Evolutionary conservation across 2,797 vertebrate genomes (phyloP).

Genomic region (Rhabdomys pumilio): DNA sequence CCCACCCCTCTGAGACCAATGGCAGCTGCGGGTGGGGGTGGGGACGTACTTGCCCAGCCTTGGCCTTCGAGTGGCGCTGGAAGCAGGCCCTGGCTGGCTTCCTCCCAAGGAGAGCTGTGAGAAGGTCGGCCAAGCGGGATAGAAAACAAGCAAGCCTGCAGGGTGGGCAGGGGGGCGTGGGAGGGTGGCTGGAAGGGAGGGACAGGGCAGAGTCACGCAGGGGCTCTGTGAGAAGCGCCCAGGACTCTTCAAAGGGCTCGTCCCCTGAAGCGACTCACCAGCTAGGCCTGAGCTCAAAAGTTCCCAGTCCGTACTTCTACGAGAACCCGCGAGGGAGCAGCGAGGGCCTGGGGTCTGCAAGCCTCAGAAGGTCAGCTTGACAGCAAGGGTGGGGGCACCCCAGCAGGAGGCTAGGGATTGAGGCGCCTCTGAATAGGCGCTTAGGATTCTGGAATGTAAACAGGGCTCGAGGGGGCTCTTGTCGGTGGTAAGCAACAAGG

Average conservation of each 20-base stretch:
- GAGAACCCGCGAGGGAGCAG: neutral
- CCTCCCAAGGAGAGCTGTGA: constrained; percentile 70
- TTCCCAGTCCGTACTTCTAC: neutral
- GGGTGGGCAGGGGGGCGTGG: constrained; percentile 27
- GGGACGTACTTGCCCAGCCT: constrained; percentile 47
- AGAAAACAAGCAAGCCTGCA: constrained; percentile 64
- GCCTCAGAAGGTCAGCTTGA: constrained; percentile 49
- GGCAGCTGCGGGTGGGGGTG: neutral
- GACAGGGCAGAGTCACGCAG: neutral
- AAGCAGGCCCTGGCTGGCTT: constrained; percentile 66
- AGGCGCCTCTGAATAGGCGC: neutral
- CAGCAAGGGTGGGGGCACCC: neutral
- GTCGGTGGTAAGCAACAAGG: neutral
- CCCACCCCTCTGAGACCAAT: constrained; percentile 2
- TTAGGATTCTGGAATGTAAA: neutral
- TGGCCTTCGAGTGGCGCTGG: constrained; percentile 64
- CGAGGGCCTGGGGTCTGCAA: neutral
- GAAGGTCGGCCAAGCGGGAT: constrained; percentile 77
- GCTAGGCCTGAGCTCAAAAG: neutral
- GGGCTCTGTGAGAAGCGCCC: neutral
- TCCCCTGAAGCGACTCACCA: neutral
- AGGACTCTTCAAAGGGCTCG: neutral
- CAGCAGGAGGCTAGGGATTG: neutral
- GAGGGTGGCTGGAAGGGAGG: constrained; percentile 38
- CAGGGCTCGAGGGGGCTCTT: neutral